Evolutionary conservation across 2,888 invertebrate species (phyloP).

Genomic region (Drosophila buzzatii): DNA sequence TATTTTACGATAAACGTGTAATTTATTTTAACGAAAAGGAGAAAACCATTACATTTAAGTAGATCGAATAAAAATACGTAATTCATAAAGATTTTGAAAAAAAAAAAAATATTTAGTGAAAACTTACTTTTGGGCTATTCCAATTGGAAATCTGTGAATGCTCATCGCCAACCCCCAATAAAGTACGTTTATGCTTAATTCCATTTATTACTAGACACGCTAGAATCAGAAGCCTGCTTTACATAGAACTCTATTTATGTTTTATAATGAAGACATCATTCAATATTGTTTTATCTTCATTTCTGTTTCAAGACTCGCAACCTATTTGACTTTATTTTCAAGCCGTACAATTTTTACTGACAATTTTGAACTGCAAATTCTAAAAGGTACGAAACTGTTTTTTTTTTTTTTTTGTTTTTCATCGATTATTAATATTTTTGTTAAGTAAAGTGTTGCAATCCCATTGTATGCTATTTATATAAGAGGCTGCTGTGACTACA

Average conservation of each 20-base stretch:
- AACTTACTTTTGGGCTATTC: background rate
- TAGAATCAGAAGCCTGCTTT: conserved; percentile 69
- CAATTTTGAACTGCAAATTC: conserved; percentile 85
- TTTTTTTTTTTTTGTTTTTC: conserved; percentile 6
- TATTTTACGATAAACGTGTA: conserved; percentile 55
- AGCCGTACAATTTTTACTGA: conserved; percentile 61
- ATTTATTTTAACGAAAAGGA: conserved; percentile 61
- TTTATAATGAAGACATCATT: conserved; percentile 45
- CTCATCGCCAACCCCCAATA: conserved; percentile 1
- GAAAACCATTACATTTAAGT: conserved; percentile 57
- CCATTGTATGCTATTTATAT: conserved; percentile 17
- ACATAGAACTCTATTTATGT: conserved; percentile 57
- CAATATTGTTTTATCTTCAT: conserved; percentile 25
- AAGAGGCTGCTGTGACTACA: conserved; percentile 30
- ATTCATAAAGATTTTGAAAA: conserved; percentile 4
- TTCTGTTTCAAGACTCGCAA: conserved; percentile 48
- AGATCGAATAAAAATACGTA: conserved; percentile 58
- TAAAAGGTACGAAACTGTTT: conserved; percentile 83
- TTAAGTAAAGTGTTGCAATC: conserved; percentile 32
- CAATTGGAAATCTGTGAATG: background rate
- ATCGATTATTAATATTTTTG: conserved; percentile 41
- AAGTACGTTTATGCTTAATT: conserved; percentile 30
- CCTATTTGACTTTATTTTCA: conserved; percentile 30
- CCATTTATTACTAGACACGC: conserved; percentile 61
- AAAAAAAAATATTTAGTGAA: too few relatives aligned